Evolutionary conservation across 2,888 invertebrate species (phyloP), one percentile per base, ranked within the genome.

Genomic region (Nemoura dubitans): DNA sequence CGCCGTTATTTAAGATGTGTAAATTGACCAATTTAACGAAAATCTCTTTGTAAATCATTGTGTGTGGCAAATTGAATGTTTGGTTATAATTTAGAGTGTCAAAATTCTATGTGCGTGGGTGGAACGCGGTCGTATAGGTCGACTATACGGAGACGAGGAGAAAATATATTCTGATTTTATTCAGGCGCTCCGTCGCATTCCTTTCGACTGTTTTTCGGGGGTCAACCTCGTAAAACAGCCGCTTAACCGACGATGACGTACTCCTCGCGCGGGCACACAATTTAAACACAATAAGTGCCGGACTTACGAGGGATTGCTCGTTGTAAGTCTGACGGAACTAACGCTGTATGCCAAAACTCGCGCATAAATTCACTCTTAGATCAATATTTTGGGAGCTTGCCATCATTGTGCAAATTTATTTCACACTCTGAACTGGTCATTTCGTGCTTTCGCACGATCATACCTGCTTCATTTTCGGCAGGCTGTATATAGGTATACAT

Each of bases 41-140:
- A 30, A 28, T 81, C 28, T 78, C 78, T 27, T 78, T 27, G 28
- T 26, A 28, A 78, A n/a, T 81, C 30, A 30, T 28, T 6, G 28
- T 5, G 21, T 27, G n/a, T 7, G 81, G 28, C 81, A 81, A 81
- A 81, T 81, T 81, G 81, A 81, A 29, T 81, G 81, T 81, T 81
- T 28, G 30, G 26, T 81, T 78, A 78, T 78, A 78, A 78, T 78
- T 78, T 78, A 78, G 78, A 78, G 78, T 78, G 78, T 78, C 78
- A 78, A 78, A 78, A 78, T 78, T 78, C 59, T 21, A n/a, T 6
- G 10, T 36, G 78, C 78, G 78, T 78, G 28, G 26, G 28, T 26
- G 26, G 26, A 27, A 14, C 28, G 26, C 28, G 26, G 28, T 78
- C n/a, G n/a, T 28, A 6, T 78, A 28, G n/a, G 78, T 59, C 59